phyloP scores from a whole-genome alignment of 2,888 invertebrate species.

The Silvanus unidentatus region DNA sequence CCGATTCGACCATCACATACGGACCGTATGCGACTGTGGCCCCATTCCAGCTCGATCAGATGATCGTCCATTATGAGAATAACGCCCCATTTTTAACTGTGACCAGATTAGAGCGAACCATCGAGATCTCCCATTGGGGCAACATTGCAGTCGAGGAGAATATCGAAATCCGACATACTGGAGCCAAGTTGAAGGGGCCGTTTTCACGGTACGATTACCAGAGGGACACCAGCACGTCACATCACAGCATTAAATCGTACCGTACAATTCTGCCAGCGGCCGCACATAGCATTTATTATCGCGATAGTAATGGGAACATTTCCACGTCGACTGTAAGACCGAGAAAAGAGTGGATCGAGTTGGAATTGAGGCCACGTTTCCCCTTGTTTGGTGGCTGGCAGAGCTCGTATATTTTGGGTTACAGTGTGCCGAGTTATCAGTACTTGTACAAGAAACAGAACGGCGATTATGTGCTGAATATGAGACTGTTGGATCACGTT shows the following conservation, averaged over 20 bases:
- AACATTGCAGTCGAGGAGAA: slow-evolving; percentile 96
- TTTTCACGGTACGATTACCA: slow-evolving; percentile 98
- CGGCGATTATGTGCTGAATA: slow-evolving; percentile 72
- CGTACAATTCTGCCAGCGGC: slow-evolving; percentile 81
- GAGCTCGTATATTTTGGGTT: slow-evolving; percentile 90
- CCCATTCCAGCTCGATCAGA: slow-evolving; percentile 53
- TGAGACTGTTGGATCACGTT: slow-evolving; percentile 94
- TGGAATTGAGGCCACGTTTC: slow-evolving; percentile 93
- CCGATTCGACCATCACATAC: slow-evolving; percentile 76
- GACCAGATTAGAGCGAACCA: slow-evolving; percentile 72
- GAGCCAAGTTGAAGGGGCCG: slow-evolving; percentile 86
- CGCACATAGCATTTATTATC: slow-evolving; percentile 93
- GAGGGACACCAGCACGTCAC: slow-evolving; percentile 80
- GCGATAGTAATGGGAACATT: slow-evolving; percentile 98
- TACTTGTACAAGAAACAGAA: slow-evolving; percentile 79
- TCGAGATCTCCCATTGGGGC: slow-evolving; percentile 99
- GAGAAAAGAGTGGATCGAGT: slow-evolving; percentile 86
- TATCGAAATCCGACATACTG: slow-evolving; percentile 85
- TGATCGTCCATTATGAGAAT: slow-evolving; percentile 90
- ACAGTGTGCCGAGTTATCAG: slow-evolving; percentile 93
- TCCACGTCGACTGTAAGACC: slow-evolving; percentile 91
- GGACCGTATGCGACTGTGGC: slow-evolving; percentile 80
- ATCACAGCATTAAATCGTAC: slow-evolving; percentile 86
- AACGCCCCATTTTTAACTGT: slow-evolving; percentile 95
- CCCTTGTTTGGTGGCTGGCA: slow-evolving; percentile 99